These are phyloP conservation scores for Arge pagana DNA, from an alignment of 2,888 invertebrate species.

Conservation along the genomic window DNA sequence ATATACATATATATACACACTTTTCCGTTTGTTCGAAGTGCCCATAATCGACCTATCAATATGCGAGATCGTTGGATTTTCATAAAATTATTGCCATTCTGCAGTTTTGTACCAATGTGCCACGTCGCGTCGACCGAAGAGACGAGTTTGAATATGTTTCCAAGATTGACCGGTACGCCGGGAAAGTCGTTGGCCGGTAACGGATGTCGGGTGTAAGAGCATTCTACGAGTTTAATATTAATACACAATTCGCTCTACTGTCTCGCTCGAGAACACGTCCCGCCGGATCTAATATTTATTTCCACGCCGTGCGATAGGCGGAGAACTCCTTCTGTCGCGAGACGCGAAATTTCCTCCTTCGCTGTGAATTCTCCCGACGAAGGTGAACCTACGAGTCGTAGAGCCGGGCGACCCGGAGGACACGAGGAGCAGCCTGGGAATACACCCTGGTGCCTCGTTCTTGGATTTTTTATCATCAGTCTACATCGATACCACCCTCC, in stretches of 20 bases:
- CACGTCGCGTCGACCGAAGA: too few species aligned
- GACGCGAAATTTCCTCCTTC: slow-evolving; percentile 34
- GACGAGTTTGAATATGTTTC: too few species aligned
- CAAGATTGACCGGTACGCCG: slow-evolving; percentile 7
- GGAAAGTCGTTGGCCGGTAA: slow-evolving; percentile 10
- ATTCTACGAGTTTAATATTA: slow-evolving; percentile 43
- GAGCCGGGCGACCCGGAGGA: not conserved
- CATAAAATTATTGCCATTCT: too few species aligned
- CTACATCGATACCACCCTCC: slow-evolving; percentile 16
- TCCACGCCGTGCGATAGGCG: slow-evolving; percentile 31
- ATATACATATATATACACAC: too few species aligned
- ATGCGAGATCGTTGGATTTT: too few species aligned
- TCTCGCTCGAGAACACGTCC: slow-evolving; percentile 35
- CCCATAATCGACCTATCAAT: too few species aligned
- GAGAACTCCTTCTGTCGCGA: slow-evolving; percentile 31
- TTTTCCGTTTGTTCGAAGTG: too few species aligned
- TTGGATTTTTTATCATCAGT: slow-evolving; percentile 24
- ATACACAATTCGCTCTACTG: slow-evolving; percentile 45
- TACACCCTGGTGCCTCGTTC: slow-evolving; percentile 36
- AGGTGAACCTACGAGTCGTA: not conserved
- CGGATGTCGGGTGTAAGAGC: slow-evolving; percentile 1
- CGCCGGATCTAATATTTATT: slow-evolving; percentile 43
- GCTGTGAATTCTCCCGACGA: slow-evolving; percentile 19
- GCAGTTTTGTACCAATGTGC: too few species aligned
- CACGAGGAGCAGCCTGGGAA: slow-evolving; percentile 31